Evolutionary conservation across 53 echinoderm and acorn worm genomes (phyloP).

Genomic region (Temnopleurus reevesii): DNA sequence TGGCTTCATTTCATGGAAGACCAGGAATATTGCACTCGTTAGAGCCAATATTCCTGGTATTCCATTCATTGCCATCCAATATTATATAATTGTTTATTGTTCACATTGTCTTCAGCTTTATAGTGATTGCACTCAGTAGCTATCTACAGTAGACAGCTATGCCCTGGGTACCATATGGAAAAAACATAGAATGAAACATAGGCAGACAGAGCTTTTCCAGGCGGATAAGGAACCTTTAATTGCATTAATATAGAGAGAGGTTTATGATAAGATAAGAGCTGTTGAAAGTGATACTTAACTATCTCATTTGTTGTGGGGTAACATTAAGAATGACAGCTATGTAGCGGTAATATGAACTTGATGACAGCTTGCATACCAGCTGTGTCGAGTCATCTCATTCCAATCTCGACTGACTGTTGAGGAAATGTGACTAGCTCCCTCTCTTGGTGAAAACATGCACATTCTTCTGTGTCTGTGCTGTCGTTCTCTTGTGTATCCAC

Average conservation of each 20-base stretch:
- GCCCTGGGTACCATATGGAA: too few relatives aligned
- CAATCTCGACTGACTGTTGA: too few relatives aligned
- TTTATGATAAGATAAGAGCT: neutral
- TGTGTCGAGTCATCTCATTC: neutral
- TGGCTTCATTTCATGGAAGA: too few relatives aligned
- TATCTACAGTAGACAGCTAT: too few relatives aligned
- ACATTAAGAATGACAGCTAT: constrained; percentile 35
- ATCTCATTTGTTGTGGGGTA: constrained; percentile 30
- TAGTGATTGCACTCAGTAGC: too few relatives aligned
- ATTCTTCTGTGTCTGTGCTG: neutral
- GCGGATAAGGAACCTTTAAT: constrained; percentile 13
- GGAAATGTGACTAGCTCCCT: constrained; percentile 2
- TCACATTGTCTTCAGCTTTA: too few relatives aligned
- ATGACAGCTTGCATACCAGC: neutral
- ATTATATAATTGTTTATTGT: too few relatives aligned
- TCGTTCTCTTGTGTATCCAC: neutral
- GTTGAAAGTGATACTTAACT: constrained; percentile 11
- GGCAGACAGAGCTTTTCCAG: too few relatives aligned
- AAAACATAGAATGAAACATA: too few relatives aligned
- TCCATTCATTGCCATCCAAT: too few relatives aligned
- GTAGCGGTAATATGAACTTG: neutral
- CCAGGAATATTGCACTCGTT: too few relatives aligned
- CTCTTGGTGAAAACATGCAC: neutral
- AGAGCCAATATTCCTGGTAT: too few relatives aligned
- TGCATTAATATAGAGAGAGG: constrained; percentile 13